Conservation (phyloP, 2,888 invertebrate species). For the Kuschelorhynchus macadamiae region DNA sequence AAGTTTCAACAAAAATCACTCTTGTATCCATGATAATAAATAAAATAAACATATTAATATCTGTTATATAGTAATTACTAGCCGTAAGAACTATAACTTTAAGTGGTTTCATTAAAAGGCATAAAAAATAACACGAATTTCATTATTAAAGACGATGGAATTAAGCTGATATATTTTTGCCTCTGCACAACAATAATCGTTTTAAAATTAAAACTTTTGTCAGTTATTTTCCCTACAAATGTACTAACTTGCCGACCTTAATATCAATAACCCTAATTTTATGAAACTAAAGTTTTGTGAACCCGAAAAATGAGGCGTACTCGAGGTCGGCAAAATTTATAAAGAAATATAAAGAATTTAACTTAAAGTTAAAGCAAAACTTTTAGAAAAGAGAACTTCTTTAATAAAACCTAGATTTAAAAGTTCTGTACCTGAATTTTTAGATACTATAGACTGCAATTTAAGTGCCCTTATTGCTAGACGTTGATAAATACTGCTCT, state of each 20-base stretch:
- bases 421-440: not conserved
- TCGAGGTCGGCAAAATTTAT: conserved; percentile 24
- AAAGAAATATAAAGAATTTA: conserved; percentile 16
- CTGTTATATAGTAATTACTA: no score
- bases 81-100: no score
- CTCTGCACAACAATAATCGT: conserved; percentile 22
- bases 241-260: conserved; percentile 42
- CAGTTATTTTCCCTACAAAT: conserved; percentile 38
- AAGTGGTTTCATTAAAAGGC: no score
- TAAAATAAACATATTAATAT: no score
- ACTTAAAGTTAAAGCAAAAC: conserved; percentile 1
- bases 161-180: conserved; percentile 18
- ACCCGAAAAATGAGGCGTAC: conserved; percentile 22
- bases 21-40: no score
- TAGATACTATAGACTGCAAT: no score
- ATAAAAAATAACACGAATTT: no score
- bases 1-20: no score
- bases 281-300: conserved; percentile 37
- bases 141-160: not conserved
- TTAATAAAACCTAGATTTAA: not conserved
- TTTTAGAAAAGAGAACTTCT: conserved; percentile 1
- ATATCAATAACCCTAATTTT: conserved; percentile 45
- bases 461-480: no score
- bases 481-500: no score
- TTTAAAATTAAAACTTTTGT: conserved; percentile 39